Evolutionary conservation across 2,888 invertebrate genomes (phyloP).

Genomic region (Gryllus longicercus): DNA sequence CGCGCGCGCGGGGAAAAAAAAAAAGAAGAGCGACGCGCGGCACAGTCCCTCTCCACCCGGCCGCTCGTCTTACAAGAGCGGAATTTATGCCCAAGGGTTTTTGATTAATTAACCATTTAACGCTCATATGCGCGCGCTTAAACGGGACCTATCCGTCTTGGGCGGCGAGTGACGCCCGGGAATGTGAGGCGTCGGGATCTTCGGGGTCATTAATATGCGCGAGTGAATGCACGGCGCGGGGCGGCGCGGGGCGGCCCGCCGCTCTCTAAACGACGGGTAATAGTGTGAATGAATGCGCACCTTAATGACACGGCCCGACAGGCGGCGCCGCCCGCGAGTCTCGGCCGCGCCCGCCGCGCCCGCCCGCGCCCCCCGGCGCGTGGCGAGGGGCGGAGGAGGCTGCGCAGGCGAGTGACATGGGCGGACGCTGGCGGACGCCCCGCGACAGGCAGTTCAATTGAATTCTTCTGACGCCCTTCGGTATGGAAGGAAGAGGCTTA

Average conservation of each 20-base stretch:
- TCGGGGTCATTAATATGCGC: constrained; percentile 8
- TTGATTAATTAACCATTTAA: constrained; percentile 17
- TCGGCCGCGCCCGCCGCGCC: too few relatives aligned
- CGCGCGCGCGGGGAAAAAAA: not conserved
- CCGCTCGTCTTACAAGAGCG: not conserved
- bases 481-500: too few relatives aligned
- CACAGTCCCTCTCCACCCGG: not conserved
- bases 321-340: too few relatives aligned
- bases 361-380: too few relatives aligned
- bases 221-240: not conserved
- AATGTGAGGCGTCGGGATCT: not conserved
- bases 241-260: not conserved
- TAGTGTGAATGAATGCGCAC: too few relatives aligned
- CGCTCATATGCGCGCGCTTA: constrained; percentile 10
- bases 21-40: not conserved
- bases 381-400: too few relatives aligned
- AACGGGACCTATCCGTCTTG: constrained; percentile 7
- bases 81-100: not conserved
- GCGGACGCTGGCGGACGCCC: too few relatives aligned
- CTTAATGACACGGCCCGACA: too few relatives aligned
- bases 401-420: too few relatives aligned
- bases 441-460: too few relatives aligned
- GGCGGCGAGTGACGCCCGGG: not conserved
- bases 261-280: too few relatives aligned
- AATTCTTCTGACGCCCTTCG: too few relatives aligned